Conservation (phyloP, 2,888 invertebrate species). For the Himalopsyche tibetana region DNA sequence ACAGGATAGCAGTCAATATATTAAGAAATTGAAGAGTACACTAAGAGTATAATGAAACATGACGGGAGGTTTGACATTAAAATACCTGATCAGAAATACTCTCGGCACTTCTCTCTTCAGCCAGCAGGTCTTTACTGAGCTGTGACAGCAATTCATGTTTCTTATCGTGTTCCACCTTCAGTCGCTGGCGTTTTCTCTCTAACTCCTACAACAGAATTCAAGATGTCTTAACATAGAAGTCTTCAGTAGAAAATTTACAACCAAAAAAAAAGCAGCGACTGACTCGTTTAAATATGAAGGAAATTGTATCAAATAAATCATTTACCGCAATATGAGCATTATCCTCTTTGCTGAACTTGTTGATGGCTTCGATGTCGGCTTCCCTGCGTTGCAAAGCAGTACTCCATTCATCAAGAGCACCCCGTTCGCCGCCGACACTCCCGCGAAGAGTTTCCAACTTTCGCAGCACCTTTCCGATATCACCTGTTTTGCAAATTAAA, state of each 20-base stretch:
- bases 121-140: slow-evolving; percentile 74
- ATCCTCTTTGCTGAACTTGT: slow-evolving; percentile 84
- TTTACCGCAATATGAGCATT: slow-evolving; percentile 79
- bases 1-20: too few relatives aligned
- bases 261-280: too few relatives aligned
- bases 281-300: not conserved
- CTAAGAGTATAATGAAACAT: too few relatives aligned
- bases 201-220: slow-evolving; percentile 69
- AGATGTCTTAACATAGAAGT: not conserved
- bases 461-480: slow-evolving; percentile 76
- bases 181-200: slow-evolving; percentile 73
- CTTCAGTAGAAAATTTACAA: not conserved
- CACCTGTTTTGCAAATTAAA: slow-evolving; percentile 69
- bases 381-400: slow-evolving; percentile 82
- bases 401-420: slow-evolving; percentile 83
- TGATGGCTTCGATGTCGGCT: slow-evolving; percentile 83
- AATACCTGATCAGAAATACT: slow-evolving; percentile 74
- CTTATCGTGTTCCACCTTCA: slow-evolving; percentile 75
- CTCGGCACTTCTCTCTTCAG: slow-evolving; percentile 75
- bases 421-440: slow-evolving; percentile 82
- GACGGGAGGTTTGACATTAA: not conserved
- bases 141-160: slow-evolving; percentile 73
- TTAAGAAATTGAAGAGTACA: too few relatives aligned
- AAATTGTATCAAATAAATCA: not conserved
- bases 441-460: slow-evolving; percentile 81